phyloP scores from a whole-genome alignment of 2,113 vertebrate genomes.

The Phrynocephalus versicolor region DNA sequence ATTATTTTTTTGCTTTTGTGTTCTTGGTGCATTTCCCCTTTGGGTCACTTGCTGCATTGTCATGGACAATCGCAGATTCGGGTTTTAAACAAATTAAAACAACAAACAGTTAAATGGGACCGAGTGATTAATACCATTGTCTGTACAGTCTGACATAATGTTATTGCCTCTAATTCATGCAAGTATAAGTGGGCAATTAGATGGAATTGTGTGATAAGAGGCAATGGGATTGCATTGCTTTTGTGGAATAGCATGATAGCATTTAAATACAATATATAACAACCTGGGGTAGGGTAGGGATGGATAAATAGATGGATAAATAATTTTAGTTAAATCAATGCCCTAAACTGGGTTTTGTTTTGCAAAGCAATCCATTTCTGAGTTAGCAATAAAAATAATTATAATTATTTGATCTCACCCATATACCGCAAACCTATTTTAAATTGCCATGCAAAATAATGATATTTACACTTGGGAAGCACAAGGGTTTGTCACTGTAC shows the following conservation, averaged over 20 bases:
- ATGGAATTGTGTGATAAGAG: neutral
- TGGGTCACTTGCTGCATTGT: neutral
- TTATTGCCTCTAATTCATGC: neutral
- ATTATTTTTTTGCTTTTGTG: neutral
- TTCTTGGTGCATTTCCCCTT: neutral
- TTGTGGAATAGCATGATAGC: neutral
- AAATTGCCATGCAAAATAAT: too few species aligned
- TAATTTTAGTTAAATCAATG: neutral
- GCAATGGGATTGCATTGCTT: neutral
- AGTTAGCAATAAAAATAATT: too few species aligned
- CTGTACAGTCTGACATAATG: neutral
- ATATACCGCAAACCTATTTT: too few species aligned
- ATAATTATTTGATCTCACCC: too few species aligned
- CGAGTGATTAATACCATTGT: neutral
- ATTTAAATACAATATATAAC: neutral
- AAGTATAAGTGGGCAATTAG: neutral
- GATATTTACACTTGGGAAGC: neutral
- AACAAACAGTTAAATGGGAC: neutral
- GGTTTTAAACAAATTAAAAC: neutral
- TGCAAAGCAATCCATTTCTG: neutral
- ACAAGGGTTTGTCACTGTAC: neutral
- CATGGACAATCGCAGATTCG: neutral
- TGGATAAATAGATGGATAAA: too few species aligned
- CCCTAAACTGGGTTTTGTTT: constrained; percentile 2
- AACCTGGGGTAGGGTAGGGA: neutral